phyloP scores from a whole-genome alignment of 2,113 vertebrate genomes.

The Rhynchomys soricoides region DNA sequence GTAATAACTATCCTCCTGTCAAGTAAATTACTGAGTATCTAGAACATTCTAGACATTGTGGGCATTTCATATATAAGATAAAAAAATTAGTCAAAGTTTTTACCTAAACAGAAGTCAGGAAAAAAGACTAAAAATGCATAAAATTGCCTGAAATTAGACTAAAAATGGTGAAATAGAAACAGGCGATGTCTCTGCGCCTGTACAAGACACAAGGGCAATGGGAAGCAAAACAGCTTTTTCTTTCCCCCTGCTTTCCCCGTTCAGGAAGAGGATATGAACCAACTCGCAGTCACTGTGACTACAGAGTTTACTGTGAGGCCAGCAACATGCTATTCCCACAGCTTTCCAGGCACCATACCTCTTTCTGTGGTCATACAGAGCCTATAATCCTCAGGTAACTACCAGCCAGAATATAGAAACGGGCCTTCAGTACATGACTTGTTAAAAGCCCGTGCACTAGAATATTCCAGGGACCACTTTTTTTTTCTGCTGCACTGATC shows the following conservation, averaged over 20 bases:
- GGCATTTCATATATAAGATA: not conserved
- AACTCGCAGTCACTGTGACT: not conserved
- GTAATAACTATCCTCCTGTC: not conserved
- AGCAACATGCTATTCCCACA: not conserved
- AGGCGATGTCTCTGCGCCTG: not conserved
- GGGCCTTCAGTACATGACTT: not conserved
- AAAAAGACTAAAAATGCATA: not conserved
- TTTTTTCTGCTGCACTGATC: not conserved
- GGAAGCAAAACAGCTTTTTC: not conserved
- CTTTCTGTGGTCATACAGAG: not conserved
- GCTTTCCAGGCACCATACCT: too few species aligned
- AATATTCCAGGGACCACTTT: not conserved
- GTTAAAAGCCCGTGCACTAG: not conserved
- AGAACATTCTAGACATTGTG: not conserved
- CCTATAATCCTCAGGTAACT: not conserved
- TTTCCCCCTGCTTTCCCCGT: not conserved
- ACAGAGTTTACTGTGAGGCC: not conserved
- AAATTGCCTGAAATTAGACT: not conserved
- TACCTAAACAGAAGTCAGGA: not conserved
- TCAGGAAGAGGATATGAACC: not conserved
- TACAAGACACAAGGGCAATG: not conserved
- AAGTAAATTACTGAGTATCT: not conserved
- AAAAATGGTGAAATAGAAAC: not conserved
- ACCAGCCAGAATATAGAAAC: not conserved
- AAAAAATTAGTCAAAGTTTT: not conserved